Evolutionary conservation across 1,140 invertebrate genomes (phyloP).

Genomic region (Thaumetopoea pityocampa): DNA sequence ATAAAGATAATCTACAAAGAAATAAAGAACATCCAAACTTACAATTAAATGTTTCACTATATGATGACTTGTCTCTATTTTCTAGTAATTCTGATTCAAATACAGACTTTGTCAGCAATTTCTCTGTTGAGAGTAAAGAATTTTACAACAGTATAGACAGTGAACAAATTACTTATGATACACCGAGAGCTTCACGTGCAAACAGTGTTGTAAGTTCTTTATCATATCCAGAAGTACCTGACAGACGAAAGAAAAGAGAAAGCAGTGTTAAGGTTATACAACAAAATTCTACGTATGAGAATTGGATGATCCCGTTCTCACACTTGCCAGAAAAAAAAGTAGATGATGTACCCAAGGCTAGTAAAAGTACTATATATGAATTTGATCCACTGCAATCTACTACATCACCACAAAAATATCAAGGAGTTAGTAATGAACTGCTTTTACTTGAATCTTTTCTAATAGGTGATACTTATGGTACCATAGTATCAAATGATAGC

Average conservation of each 20-base stretch:
- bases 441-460: constrained; percentile 58
- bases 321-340: constrained; percentile 11
- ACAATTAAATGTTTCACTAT: constrained; percentile 40
- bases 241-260: constrained; percentile 45
- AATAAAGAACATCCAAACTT: constrained; percentile 30
- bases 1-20: constrained; percentile 18
- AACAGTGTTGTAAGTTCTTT: constrained; percentile 43
- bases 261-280: constrained; percentile 42
- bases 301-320: constrained; percentile 48
- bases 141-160: constrained; percentile 36
- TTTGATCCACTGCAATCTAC: constrained; percentile 57
- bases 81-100: constrained; percentile 57
- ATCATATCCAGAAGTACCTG: constrained; percentile 43
- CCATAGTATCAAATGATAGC: constrained; percentile 43
- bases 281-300: constrained; percentile 59
- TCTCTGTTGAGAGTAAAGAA: constrained; percentile 51
- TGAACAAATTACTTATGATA: constrained; percentile 51
- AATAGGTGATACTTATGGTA: constrained; percentile 61
- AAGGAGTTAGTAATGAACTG: constrained; percentile 60
- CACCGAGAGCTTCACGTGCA: constrained; percentile 40
- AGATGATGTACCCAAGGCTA: constrained; percentile 30
- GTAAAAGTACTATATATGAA: constrained; percentile 63
- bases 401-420: constrained; percentile 36
- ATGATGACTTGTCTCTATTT: constrained; percentile 59
- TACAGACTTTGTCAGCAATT: constrained; percentile 47